Evolutionary conservation across 2,113 vertebrate species (phyloP), one percentile per base, ranked within the genome.

Genomic region (Arizona elegans): DNA sequence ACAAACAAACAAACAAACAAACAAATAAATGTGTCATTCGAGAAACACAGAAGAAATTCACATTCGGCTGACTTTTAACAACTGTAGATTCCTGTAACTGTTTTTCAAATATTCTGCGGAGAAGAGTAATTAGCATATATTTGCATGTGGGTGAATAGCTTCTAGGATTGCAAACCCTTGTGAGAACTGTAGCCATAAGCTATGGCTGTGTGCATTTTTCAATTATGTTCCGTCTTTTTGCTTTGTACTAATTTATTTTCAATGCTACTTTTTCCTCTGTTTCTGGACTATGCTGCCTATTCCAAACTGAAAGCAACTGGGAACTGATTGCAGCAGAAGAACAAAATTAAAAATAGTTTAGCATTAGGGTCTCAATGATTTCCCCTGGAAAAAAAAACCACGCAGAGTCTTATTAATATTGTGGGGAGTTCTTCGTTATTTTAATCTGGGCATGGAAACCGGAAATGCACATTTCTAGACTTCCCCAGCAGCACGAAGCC

Each of bases 41-140:
- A 95, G 70, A 7, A 91, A 26, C 90, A 95, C 2, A 38, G 86
- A 93, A 54, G 10, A 89, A 89, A 90, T 81, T 96, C 93, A 95
- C 94, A 95, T 94, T 96, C 92, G 95, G 17, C 92, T 96, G 96
- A 96, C 95, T 95, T 97, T 97, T 96, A 75, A 38, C 62, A 92
- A 55, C 90, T 94, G 81, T 92, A 96, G 92, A 95, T 95, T 95
- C 93, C 93, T 47, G n/a, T 94, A 96, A 96, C 96, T 96, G 59
- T 94, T 94, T 96, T 96, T 91, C 96, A 96, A 95, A 93, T 93
- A 50, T 94, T 95, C 90, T 92, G 94, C 17, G 10, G n/a, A 88
- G 94, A 96, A 29, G 43, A 92, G 2, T 94, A 95, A 96, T 97
- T 95, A 96, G 87, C 93, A 96, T 96, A 94, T 93, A 95, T 97